Conservation (phyloP, 2,113 vertebrate genomes). For the Suricata suricatta region DNA sequence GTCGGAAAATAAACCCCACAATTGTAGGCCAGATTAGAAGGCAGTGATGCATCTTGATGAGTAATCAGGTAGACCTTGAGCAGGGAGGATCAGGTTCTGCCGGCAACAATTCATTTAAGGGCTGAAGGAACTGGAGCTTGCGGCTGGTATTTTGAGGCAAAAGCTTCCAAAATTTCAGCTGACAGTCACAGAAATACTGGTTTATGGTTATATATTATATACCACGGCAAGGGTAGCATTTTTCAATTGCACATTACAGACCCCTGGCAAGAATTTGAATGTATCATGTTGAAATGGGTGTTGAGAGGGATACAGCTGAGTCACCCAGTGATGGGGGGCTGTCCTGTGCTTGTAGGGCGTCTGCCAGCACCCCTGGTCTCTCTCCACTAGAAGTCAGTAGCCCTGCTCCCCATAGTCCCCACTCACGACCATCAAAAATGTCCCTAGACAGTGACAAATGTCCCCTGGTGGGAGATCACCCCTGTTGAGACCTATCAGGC, state of each 20-base stretch:
- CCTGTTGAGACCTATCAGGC: neutral
- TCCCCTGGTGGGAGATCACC: no score
- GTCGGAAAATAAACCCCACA: neutral
- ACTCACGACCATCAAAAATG: neutral
- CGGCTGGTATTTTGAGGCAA: neutral
- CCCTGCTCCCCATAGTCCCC: accelerated
- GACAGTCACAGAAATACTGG: neutral
- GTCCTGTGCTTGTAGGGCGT: neutral
- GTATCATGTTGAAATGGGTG: accelerated
- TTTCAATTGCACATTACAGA: neutral
- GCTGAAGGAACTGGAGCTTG: neutral
- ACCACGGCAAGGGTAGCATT: neutral
- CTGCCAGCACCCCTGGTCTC: neutral
- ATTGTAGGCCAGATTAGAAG: neutral
- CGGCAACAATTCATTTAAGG: neutral
- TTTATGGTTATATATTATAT: neutral
- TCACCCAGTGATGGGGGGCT: neutral
- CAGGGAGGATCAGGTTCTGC: neutral
- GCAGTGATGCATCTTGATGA: neutral
- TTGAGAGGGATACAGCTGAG: neutral
- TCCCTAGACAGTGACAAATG: neutral
- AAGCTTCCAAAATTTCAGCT: neutral
- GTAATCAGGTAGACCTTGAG: neutral
- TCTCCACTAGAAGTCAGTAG: no score
- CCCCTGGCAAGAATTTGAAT: neutral